These are phyloP conservation scores for Falco punctatus DNA, from an alignment of 2,113 vertebrate genomes.

Conservation along the genomic window DNA sequence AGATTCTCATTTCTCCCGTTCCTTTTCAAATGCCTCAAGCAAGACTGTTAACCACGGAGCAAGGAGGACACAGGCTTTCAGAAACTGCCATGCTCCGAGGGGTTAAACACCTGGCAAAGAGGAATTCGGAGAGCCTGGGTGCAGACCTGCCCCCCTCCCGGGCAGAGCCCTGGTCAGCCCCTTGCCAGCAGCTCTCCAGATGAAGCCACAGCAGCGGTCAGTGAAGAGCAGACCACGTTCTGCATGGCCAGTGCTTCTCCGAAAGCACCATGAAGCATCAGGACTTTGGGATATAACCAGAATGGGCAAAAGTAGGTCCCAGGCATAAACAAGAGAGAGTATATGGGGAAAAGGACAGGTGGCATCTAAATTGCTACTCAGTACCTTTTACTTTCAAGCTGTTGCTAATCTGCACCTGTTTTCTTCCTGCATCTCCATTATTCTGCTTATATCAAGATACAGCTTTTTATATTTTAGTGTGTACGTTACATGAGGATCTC, in stretches of 20 bases:
- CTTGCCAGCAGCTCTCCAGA: not conserved
- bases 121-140: not conserved
- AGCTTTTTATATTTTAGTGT: not conserved
- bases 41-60: not conserved
- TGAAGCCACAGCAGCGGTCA: not conserved
- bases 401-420: not conserved
- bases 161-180: too few species aligned
- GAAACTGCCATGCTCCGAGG: rapidly evolving
- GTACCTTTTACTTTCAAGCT: not conserved
- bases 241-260: not conserved
- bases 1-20: not conserved
- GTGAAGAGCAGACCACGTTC: not conserved
- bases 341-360: not conserved
- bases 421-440: not conserved
- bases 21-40: not conserved
- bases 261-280: not conserved
- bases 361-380: not conserved
- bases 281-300: not conserved
- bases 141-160: not conserved
- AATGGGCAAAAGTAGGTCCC: not conserved
- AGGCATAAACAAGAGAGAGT: not conserved
- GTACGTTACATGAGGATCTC: not conserved
- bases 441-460: not conserved
- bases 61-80: not conserved
- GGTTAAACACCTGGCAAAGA: not conserved